Conservation (phyloP, 2,113 vertebrate species). For the Mastomys coucha region DNA sequence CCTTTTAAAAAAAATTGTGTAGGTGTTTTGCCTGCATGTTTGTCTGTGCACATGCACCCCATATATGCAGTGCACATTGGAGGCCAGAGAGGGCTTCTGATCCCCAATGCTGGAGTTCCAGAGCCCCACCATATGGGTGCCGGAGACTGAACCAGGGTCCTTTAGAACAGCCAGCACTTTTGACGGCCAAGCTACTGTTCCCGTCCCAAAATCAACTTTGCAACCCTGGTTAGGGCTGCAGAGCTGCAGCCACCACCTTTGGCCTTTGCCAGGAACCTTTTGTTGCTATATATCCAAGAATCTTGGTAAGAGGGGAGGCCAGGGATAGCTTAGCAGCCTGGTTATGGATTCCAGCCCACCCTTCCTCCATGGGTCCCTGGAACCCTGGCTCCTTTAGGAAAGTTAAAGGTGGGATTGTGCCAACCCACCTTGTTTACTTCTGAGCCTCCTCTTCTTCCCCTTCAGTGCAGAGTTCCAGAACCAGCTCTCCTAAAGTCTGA, state of each 20-base stretch:
- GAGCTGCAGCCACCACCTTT: background rate
- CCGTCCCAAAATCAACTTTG: background rate
- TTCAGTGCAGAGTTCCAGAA: background rate
- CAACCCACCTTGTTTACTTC: background rate
- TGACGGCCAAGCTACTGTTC: background rate
- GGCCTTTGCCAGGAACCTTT: background rate
- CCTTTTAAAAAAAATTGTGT: background rate
- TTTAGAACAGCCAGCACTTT: background rate
- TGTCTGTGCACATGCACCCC: background rate
- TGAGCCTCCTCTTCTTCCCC: background rate
- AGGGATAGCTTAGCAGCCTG: background rate
- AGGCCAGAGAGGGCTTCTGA: background rate
- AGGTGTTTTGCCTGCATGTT: background rate
- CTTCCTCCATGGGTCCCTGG: background rate
- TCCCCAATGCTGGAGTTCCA: background rate
- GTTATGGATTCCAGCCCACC: background rate
- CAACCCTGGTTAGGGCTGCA: background rate
- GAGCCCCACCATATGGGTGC: background rate
- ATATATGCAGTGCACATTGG: too few species aligned
- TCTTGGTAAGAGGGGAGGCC: background rate
- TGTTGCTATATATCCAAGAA: background rate
- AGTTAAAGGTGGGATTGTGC: background rate
- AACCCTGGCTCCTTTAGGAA: background rate
- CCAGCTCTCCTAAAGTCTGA: background rate
- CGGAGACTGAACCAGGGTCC: background rate